Evolutionary conservation across 1,140 invertebrate genomes (phyloP).

Genomic region (Drosophila bocqueti): DNA sequence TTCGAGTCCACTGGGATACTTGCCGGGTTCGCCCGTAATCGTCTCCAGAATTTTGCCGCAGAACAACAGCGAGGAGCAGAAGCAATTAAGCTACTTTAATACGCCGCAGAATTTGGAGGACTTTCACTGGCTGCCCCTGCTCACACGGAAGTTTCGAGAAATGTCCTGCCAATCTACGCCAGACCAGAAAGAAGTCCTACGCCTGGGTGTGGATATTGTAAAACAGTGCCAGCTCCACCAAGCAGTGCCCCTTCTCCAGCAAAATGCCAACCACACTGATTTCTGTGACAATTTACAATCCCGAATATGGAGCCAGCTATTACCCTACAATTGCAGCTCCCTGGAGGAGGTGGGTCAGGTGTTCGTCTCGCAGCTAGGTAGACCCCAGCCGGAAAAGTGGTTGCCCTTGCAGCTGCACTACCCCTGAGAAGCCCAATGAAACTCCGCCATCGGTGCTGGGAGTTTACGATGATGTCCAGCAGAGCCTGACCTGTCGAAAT

Average conservation of each 20-base stretch:
- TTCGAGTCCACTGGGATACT: conserved; percentile 75
- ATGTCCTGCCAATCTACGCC: conserved; percentile 27
- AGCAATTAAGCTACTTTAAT: conserved; percentile 57
- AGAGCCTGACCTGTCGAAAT: conserved; percentile 70
- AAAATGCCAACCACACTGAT: conserved; percentile 60
- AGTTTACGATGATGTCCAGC: conserved; percentile 41
- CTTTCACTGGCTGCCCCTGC: conserved; percentile 56
- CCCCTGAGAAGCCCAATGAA: conserved; percentile 22
- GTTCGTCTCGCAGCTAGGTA: conserved; percentile 68
- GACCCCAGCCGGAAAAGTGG: conserved; percentile 65
- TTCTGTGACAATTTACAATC: conserved; percentile 64
- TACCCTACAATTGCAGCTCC: conserved; percentile 41
- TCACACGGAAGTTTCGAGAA: conserved; percentile 2
- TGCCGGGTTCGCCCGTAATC: conserved; percentile 60
- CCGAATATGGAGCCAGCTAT: conserved; percentile 51
- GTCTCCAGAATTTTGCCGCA: conserved; percentile 35
- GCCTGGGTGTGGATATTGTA: conserved; percentile 59
- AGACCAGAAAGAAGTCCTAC: conserved; percentile 22
- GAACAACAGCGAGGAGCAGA: conserved; percentile 37
- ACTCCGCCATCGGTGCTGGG: conserved; percentile 43
- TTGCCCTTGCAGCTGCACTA: conserved; percentile 52
- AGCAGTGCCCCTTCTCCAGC: conserved; percentile 13
- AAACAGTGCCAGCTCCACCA: conserved; percentile 61
- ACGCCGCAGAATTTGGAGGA: neutral
- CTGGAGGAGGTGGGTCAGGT: conserved; percentile 40